These are phyloP conservation scores for Cecidostiba fungosa DNA, from an alignment of 2,888 invertebrate species.

Conservation along the genomic window DNA sequence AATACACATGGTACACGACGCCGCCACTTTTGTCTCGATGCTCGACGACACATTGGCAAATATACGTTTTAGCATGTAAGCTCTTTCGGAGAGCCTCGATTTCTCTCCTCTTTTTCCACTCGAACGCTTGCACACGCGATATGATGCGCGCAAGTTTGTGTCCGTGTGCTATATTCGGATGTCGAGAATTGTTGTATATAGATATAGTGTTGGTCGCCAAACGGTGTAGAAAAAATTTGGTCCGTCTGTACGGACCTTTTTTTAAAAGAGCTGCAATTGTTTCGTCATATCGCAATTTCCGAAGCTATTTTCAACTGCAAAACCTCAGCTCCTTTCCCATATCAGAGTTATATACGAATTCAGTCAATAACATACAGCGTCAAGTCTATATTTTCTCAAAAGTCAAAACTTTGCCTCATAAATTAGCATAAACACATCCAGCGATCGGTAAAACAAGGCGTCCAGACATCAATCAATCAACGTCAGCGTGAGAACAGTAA, in stretches of 20 bases:
- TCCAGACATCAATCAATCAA: not conserved
- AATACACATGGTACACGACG: not conserved
- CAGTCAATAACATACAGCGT: no score
- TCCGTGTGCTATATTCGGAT: not conserved
- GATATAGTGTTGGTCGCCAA: no score
- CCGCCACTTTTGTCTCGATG: conserved; percentile 15
- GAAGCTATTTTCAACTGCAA: no score
- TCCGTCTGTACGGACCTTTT: no score
- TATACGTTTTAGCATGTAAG: conserved; percentile 8
- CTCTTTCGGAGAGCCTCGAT: conserved; percentile 20
- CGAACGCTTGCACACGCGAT: not conserved
- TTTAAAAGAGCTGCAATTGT: no score
- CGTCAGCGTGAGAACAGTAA: not conserved
- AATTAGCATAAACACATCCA: not conserved
- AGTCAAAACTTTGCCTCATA: not conserved
- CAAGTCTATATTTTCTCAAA: no score
- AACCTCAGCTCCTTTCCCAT: no score
- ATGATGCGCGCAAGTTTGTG: not conserved
- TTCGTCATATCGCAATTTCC: no score
- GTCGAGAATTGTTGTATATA: not conserved
- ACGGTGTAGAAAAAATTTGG: no score
- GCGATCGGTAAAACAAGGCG: not conserved
- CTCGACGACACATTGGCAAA: conserved; percentile 9
- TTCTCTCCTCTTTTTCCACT: conserved; percentile 27
- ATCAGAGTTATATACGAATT: no score